A percentile compares a stretch with the other conserved stretches of the same genome.
These are phyloP conservation scores for Pterobdella sp. DNA, from an alignment of 2,888 invertebrate species.

Conservation along the genomic window DNA sequence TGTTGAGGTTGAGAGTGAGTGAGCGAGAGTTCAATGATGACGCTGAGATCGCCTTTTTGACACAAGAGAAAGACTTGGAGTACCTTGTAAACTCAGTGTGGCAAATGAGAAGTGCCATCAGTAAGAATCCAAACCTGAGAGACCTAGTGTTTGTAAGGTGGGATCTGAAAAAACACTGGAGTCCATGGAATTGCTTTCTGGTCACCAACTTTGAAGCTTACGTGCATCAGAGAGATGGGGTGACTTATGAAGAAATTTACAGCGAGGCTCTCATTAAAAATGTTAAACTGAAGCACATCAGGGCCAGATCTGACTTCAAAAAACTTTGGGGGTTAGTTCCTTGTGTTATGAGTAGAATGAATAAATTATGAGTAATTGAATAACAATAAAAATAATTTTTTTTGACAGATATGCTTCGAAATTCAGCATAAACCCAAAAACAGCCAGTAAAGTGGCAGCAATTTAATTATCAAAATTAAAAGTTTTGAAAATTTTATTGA, in stretches of 20 bases:
- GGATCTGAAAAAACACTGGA: slow-evolving; percentile 49
- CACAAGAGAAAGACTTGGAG: slow-evolving; percentile 68
- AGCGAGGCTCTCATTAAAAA: slow-evolving; percentile 18
- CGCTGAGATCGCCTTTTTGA: slow-evolving; percentile 67
- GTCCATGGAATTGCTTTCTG: slow-evolving; percentile 23
- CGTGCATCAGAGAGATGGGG: slow-evolving; percentile 1
- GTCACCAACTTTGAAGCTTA: slow-evolving; percentile 19
- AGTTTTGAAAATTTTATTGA: too few species aligned
- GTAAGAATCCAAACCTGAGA: slow-evolving; percentile 67
- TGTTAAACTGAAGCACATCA: slow-evolving; percentile 19
- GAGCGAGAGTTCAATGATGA: slow-evolving; percentile 66
- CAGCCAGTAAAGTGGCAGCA: too few species aligned
- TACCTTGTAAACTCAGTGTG: slow-evolving; percentile 77
- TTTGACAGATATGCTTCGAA: too few species aligned
- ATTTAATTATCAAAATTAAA: too few species aligned
- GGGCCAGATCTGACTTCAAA: slow-evolving; percentile 12
- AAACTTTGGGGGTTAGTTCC: slow-evolving; percentile 1
- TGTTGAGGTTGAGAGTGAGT: slow-evolving; percentile 60
- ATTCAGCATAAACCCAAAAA: too few species aligned
- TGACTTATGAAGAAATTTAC: not conserved
- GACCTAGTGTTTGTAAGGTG: slow-evolving; percentile 71
- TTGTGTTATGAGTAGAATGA: too few species aligned
- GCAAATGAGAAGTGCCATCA: slow-evolving; percentile 77
- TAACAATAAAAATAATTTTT: too few species aligned
- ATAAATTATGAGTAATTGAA: too few species aligned